Evolutionary conservation across 2,797 vertebrate species (phyloP).

Genomic region (Octomys mimax): DNA sequence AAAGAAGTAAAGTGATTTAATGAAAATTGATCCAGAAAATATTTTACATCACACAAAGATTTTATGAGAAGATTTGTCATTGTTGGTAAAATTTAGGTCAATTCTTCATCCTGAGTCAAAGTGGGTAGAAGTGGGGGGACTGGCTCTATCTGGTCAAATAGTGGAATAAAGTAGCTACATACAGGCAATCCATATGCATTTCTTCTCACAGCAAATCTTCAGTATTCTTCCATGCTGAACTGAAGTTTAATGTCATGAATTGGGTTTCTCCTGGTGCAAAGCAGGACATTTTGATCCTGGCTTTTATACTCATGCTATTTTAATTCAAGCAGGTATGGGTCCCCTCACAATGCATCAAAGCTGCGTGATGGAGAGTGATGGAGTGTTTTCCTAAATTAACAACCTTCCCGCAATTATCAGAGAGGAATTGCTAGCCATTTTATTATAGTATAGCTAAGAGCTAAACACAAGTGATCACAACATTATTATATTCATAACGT

Average conservation of each 20-base stretch:
- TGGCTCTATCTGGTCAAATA: neutral
- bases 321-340: neutral
- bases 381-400: neutral
- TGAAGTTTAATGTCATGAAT: slow-evolving; percentile 27
- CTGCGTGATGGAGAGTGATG: neutral
- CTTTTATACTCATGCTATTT: neutral
- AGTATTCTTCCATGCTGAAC: neutral
- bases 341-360: neutral
- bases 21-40: slow-evolving; percentile 45
- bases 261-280: slow-evolving; percentile 25
- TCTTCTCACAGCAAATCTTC: neutral
- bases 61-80: neutral
- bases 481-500: neutral
- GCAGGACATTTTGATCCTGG: neutral
- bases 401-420: neutral
- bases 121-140: neutral
- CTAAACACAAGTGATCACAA: neutral
- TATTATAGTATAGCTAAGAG: neutral
- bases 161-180: neutral
- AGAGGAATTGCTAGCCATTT: neutral
- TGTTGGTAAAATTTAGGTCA: slow-evolving; percentile 7
- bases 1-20: slow-evolving; percentile 38
- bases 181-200: neutral
- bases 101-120: slow-evolving; percentile 27
- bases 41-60: slow-evolving; percentile 29